A percentile compares a stretch with the other conserved stretches of the same genome.
Conservation (phyloP, 2,797 vertebrate species). For the Aplochiton taeniatus region DNA sequence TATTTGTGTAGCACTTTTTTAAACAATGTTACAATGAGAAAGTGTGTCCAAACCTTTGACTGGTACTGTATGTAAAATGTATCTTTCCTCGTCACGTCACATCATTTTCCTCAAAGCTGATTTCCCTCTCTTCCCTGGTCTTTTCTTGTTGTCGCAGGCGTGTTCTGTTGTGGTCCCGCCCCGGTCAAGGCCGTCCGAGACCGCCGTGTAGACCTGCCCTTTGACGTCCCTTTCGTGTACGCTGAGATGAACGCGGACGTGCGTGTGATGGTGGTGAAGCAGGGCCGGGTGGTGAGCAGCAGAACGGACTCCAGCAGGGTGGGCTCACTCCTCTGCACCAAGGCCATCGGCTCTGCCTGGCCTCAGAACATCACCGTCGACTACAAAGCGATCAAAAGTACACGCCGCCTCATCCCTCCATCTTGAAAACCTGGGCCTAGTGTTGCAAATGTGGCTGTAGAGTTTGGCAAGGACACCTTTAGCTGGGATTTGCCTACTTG, state of each 20-base stretch:
- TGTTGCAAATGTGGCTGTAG: too few relatives aligned
- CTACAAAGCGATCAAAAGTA: constrained; percentile 83
- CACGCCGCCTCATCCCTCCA: background rate
- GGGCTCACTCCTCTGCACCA: constrained; percentile 90
- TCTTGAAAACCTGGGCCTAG: too few relatives aligned
- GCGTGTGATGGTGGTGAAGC: constrained; percentile 66
- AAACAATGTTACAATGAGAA: too few relatives aligned
- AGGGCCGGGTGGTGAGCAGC: constrained; percentile 69
- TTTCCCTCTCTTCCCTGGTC: background rate
- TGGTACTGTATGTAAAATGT: too few relatives aligned
- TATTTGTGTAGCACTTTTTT: too few relatives aligned
- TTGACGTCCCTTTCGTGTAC: constrained; percentile 85
- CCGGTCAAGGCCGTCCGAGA: constrained; percentile 84
- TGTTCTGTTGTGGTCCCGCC: constrained; percentile 88
- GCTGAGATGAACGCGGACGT: constrained; percentile 90
- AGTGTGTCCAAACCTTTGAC: too few relatives aligned
- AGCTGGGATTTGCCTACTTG: too few relatives aligned
- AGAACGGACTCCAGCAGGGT: constrained; percentile 75
- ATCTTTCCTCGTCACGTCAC: too few relatives aligned
- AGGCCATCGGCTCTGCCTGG: constrained; percentile 74
- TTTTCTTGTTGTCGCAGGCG: constrained; percentile 66
- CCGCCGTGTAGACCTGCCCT: constrained; percentile 72
- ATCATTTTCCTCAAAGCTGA: too few relatives aligned
- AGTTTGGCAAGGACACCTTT: too few relatives aligned
- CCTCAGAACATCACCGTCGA: constrained; percentile 80